Evolutionary conservation across 2,888 invertebrate species (phyloP).

Genomic region (Callyntrura guangdongensis): DNA sequence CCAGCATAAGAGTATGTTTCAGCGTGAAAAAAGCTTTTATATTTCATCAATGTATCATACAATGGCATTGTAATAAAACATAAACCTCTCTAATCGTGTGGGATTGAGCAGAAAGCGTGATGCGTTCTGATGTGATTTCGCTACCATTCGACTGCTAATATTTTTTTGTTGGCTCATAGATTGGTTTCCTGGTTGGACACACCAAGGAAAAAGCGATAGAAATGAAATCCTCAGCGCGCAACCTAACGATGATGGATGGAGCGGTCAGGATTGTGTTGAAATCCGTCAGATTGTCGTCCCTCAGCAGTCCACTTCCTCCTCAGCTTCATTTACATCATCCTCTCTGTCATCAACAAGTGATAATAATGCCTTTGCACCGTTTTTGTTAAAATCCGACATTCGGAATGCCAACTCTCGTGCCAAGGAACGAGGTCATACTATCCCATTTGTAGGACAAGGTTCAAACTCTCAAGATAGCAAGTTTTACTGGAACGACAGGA

Average conservation of each 20-base stretch:
- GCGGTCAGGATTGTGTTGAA: conserved; percentile 86
- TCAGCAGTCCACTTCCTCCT: conserved; percentile 24
- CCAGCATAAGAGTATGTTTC: conserved; percentile 83
- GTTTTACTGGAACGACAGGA: conserved; percentile 84
- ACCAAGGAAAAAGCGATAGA: conserved; percentile 76
- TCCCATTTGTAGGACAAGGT: conserved; percentile 64
- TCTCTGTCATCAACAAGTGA: conserved; percentile 53
- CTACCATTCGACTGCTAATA: too few relatives aligned
- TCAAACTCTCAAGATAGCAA: conserved; percentile 47
- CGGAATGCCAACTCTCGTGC: conserved; percentile 7
- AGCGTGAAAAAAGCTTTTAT: background rate
- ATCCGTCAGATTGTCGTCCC: conserved; percentile 84
- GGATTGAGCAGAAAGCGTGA: background rate
- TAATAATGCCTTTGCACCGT: conserved; percentile 50
- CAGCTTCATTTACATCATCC: conserved; percentile 29
- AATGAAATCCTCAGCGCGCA: conserved; percentile 85
- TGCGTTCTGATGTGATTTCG: background rate
- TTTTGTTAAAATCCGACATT: conserved; percentile 47
- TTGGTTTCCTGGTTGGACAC: conserved; percentile 86
- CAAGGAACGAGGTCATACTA: conserved; percentile 51
- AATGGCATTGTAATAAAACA: too few relatives aligned
- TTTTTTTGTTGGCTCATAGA: conserved; percentile 84
- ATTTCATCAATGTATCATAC: background rate
- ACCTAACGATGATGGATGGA: conserved; percentile 86
- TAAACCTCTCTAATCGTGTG: too few relatives aligned